Percentiles rank a stretch among this genome's conserved stretches.
Conservation (phyloP, 2,797 vertebrate genomes). For the Chelidonichthys spinosus region DNA sequence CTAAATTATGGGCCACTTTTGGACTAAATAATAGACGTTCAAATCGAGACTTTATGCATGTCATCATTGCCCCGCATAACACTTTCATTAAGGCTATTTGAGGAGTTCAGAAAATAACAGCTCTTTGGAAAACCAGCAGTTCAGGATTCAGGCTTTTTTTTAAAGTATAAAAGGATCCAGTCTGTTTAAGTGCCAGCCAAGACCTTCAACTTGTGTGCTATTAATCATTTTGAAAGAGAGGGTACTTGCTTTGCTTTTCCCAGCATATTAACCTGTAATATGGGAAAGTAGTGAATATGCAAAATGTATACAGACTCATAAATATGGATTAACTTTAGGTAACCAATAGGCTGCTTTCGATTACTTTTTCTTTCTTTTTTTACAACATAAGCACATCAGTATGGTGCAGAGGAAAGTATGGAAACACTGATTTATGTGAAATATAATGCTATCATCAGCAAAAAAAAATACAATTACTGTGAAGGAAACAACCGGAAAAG, state of each 20-base stretch:
- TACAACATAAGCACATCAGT: not conserved
- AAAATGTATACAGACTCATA: not conserved
- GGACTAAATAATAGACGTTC: slow-evolving; percentile 35
- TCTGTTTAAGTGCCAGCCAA: not conserved
- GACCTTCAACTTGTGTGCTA: slow-evolving; percentile 5
- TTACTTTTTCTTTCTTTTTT: not conserved
- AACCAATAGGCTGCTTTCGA: not conserved
- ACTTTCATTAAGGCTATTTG: slow-evolving; percentile 13
- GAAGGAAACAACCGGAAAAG: not conserved
- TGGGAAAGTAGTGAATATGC: not conserved
- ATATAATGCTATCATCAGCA: not conserved
- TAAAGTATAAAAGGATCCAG: not conserved
- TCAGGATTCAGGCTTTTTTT: slow-evolving; percentile 10
- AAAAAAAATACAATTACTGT: not conserved
- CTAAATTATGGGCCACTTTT: slow-evolving; percentile 46
- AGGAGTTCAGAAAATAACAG: slow-evolving; percentile 13
- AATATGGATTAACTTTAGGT: slow-evolving; percentile 5
- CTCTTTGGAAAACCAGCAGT: slow-evolving; percentile 38
- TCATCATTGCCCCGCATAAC: slow-evolving; percentile 20
- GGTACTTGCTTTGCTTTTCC: not conserved
- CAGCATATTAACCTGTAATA: not conserved
- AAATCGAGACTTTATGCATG: slow-evolving; percentile 27
- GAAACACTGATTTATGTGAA: not conserved
- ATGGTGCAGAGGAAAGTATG: not conserved
- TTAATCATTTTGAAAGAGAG: slow-evolving; percentile 31